phyloP scores from a whole-genome alignment of 2,888 invertebrate genomes.

The Rotaria socialis region DNA sequence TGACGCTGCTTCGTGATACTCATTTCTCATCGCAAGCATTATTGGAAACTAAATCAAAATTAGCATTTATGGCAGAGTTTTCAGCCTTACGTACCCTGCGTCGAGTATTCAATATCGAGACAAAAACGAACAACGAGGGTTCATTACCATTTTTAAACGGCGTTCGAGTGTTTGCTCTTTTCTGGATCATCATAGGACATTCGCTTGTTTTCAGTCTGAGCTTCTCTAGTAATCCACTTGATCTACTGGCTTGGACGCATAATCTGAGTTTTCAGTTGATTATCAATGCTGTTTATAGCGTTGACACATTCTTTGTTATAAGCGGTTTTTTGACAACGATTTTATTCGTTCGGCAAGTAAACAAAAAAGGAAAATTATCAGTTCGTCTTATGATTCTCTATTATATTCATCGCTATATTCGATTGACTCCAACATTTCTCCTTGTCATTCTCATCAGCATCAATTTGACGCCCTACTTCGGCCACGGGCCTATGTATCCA shows the following conservation, averaged over 20 bases:
- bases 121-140: too few species aligned
- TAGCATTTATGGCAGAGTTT: too few species aligned
- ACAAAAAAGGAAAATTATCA: background rate
- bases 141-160: too few species aligned
- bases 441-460: slow-evolving; percentile 29
- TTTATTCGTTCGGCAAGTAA: slow-evolving; percentile 2
- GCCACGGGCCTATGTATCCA: slow-evolving; percentile 37
- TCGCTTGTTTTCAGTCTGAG: too few species aligned
- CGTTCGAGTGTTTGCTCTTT: too few species aligned
- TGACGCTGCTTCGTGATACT: too few species aligned
- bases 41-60: too few species aligned
- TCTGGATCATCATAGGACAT: too few species aligned
- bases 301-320: slow-evolving; percentile 40
- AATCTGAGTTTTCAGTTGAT: background rate
- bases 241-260: background rate
- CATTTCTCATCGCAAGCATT: too few species aligned
- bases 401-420: background rate
- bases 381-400: too few species aligned
- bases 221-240: background rate
- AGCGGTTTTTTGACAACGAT: slow-evolving; percentile 39
- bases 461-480: slow-evolving; percentile 28
- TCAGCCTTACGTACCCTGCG: too few species aligned
- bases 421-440: slow-evolving; percentile 37
- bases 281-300: slow-evolving; percentile 36
- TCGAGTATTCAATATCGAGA: too few species aligned